Percentiles rank a stretch among this genome's conserved stretches.
Conservation (phyloP, 2,113 vertebrate genomes). For the Dasypus novemcinctus region DNA sequence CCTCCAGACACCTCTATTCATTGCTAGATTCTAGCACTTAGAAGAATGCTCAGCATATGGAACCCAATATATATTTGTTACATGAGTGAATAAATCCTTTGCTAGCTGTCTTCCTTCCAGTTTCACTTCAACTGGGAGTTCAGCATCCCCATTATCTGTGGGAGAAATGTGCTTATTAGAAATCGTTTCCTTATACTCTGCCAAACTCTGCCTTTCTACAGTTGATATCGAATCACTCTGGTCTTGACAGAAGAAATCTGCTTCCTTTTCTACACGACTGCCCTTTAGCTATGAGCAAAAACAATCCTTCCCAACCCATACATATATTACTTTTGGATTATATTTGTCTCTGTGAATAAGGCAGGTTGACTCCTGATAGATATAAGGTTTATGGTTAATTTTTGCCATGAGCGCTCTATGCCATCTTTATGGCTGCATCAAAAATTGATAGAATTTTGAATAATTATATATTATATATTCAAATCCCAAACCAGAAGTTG, state of each 20-base stretch:
- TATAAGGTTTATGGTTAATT: not conserved
- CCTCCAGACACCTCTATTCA: not conserved
- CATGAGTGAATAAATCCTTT: not conserved
- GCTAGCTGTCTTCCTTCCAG: not conserved
- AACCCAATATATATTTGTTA: not conserved
- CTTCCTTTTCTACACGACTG: not conserved
- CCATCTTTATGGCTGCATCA: not conserved
- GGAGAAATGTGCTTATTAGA: not conserved
- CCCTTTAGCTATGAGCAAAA: not conserved
- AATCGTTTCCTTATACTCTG: not conserved
- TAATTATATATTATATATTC: not conserved
- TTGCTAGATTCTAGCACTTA: not conserved
- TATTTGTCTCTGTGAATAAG: not conserved
- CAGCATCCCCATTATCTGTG: not conserved
- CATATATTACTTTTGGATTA: not conserved
- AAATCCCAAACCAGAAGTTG: not conserved
- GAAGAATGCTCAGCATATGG: not conserved
- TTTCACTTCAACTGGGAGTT: not conserved
- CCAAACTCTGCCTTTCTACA: not conserved
- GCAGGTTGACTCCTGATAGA: not conserved
- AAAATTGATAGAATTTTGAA: not conserved
- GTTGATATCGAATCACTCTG: not conserved
- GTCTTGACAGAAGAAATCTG: not conserved
- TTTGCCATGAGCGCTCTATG: not conserved
- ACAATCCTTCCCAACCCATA: not conserved